Conservation (phyloP, 2,888 invertebrate genomes). For the Cephus sareptanus region DNA sequence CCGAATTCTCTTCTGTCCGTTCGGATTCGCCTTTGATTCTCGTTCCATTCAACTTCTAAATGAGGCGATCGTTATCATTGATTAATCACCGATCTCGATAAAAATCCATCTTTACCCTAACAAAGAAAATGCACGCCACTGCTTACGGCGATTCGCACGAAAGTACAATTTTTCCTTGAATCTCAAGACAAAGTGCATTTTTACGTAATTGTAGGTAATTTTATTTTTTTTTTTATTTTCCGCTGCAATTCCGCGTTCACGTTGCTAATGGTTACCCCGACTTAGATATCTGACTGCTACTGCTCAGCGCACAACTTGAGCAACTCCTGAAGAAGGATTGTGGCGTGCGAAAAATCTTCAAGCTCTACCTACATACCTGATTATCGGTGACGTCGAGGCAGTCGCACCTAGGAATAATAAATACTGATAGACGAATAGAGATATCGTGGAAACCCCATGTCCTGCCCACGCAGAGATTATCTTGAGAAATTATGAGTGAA, state of each 20-base stretch:
- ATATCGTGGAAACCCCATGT: slow-evolving; percentile 36
- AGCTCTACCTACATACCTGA: slow-evolving; percentile 22
- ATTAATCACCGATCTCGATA: background rate
- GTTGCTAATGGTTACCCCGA: slow-evolving; percentile 43
- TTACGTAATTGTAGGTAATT: background rate
- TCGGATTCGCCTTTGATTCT: background rate
- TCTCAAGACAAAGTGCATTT: too few relatives aligned
- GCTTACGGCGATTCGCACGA: background rate
- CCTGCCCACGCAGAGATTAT: slow-evolving; percentile 59
- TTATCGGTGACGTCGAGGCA: slow-evolving; percentile 1
- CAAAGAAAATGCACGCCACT: background rate
- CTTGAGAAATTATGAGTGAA: slow-evolving; percentile 58
- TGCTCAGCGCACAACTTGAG: slow-evolving; percentile 17
- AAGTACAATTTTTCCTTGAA: background rate
- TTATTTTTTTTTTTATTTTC: background rate
- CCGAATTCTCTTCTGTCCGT: background rate
- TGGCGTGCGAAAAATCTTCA: background rate
- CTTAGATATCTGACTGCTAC: slow-evolving; percentile 21
- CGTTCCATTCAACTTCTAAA: background rate
- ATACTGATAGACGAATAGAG: slow-evolving; percentile 56
- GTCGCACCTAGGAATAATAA: slow-evolving; percentile 56
- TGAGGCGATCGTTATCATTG: background rate
- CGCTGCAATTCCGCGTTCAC: background rate
- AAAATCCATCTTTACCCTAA: background rate
- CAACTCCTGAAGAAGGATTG: background rate